A percentile compares a stretch with the other conserved stretches of the same genome.
These are phyloP conservation scores for Orius laevigatus DNA, from an alignment of 1,140 invertebrate genomes.

Conservation along the genomic window DNA sequence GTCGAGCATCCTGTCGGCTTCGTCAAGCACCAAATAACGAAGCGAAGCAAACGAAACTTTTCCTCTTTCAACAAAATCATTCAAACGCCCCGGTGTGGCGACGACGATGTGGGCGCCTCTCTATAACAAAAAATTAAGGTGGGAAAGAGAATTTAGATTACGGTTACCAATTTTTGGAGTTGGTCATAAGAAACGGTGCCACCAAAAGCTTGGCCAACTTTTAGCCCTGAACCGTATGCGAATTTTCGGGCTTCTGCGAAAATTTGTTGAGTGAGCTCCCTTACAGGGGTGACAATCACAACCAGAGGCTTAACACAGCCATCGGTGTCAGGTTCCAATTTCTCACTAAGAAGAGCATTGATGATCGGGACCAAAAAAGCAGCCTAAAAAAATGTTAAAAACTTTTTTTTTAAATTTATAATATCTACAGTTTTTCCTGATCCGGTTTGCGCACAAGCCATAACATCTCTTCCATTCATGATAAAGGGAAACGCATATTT, in stretches of 20 bases:
- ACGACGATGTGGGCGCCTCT: constrained; percentile 78
- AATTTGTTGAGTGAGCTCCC: constrained; percentile 83
- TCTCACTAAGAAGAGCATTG: constrained; percentile 41
- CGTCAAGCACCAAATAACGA: constrained; percentile 77
- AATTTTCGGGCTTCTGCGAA: constrained; percentile 76
- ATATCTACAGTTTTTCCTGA: constrained; percentile 78
- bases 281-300: constrained; percentile 81
- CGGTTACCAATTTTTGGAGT: constrained; percentile 39
- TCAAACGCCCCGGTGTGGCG: constrained; percentile 80
- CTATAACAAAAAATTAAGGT: constrained; percentile 36
- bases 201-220: constrained; percentile 65
- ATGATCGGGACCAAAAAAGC: constrained; percentile 85
- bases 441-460: constrained; percentile 96
- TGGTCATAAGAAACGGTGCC: constrained; percentile 64
- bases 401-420: too few relatives aligned
- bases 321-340: constrained; percentile 30
- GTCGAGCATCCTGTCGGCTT: constrained; percentile 94
- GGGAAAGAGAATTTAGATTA: too few relatives aligned
- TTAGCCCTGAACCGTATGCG: constrained; percentile 51
- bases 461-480: constrained; percentile 61
- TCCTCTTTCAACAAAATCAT: constrained; percentile 64
- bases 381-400: constrained; percentile 37
- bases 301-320: constrained; percentile 75
- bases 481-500: constrained; percentile 79
- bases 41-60: constrained; percentile 55